Base-by-base conservation (phyloP, 2,888 invertebrate species). In the Spodoptera littoralis region DNA sequence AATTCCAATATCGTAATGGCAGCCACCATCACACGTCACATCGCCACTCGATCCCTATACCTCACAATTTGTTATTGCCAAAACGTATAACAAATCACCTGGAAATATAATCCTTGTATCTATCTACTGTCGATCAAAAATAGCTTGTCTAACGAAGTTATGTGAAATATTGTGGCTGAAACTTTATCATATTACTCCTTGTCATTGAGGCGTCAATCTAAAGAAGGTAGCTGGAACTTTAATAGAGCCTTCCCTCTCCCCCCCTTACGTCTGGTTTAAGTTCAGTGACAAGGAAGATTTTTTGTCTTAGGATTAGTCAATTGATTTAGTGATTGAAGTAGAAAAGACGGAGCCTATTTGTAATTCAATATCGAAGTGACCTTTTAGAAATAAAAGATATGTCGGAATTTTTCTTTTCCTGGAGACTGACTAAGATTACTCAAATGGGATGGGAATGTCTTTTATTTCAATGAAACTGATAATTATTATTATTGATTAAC, bases 161-260 rank as follows among this genome's bases (percentile, higher is more conserved):
- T 5, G 36, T 60, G 42, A 69, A 68, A 60, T 60, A 51, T 47
- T 11, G n/a, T 4, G 24, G 46, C n/a, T 30, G 13, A 11, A 42
- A 36, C 11, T 50, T 43, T n/a, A 18, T 68, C 46, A 27, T 51
- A 47, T 60, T 60, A 36, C 50, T 12, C 42, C 46, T 24, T 51
- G 46, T 60, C 60, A 68, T 30, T 50, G 49, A 18, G 11, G 36
- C 43, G 43, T 47, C 50, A 60, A 47, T 43, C 8, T 60, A 51
- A 47, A 60, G 60, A 43, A 18, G 36, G 9, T 36, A 1, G 36
- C 36, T 36, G 9, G 9, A 36, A 36, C 9, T 36, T 6, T 27
- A 27, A 27, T 27, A 27, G 0, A 27, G 27, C 2, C 4, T 27
- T 27, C 27, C 9, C 9, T 44, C 11, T n/a, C 43, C 11, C 13